These are phyloP conservation scores for Psammodynastes pulverulentus DNA, from an alignment of 2,113 vertebrate species.

Conservation along the genomic window DNA sequence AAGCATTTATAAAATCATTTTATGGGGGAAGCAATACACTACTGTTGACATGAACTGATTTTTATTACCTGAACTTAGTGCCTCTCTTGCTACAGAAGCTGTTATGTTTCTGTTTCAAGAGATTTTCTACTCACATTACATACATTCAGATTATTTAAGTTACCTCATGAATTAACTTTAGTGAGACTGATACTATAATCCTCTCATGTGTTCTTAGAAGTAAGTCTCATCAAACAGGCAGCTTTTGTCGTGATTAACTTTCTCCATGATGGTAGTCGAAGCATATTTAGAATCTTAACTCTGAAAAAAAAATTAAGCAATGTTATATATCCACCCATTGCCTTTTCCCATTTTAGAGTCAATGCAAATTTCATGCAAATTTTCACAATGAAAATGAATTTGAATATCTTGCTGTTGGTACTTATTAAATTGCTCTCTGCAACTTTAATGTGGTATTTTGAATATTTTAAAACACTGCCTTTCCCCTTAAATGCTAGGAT, in stretches of 20 bases:
- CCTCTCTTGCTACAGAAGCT: background rate
- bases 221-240: background rate
- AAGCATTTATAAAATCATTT: too few relatives aligned
- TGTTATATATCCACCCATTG: background rate
- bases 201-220: background rate
- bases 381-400: background rate
- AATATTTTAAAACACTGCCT: slow-evolving; percentile 38
- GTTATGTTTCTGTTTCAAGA: background rate
- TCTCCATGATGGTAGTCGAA: background rate
- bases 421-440: slow-evolving; percentile 27
- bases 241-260: background rate
- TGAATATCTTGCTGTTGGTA: slow-evolving; percentile 3
- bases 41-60: background rate
- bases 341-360: background rate
- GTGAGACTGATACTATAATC: background rate
- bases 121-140: background rate
- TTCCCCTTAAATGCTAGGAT: slow-evolving; percentile 37
- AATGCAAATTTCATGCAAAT: slow-evolving; percentile 27
- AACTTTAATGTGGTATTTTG: slow-evolving; percentile 31
- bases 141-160: background rate
- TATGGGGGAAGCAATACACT: background rate
- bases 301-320: background rate
- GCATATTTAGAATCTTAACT: background rate
- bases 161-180: background rate
- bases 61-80: background rate